Evolutionary conservation across 2,797 vertebrate genomes (phyloP).

Genomic region (Pygocentrus nattereri): DNA sequence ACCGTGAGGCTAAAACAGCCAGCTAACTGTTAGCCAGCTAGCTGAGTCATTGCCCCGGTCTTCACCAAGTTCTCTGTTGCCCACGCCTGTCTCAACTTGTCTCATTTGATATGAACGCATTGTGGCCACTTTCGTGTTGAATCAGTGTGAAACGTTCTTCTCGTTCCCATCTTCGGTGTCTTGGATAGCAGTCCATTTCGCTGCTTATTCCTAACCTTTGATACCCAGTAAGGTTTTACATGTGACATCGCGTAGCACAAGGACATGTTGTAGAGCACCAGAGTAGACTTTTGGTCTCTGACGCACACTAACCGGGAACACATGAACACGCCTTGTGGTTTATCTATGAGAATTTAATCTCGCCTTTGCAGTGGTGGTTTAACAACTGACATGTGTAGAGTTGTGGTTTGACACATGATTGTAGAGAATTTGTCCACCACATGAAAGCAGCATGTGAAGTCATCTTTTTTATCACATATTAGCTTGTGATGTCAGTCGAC

Average conservation of each 20-base stretch:
- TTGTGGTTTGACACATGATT: not conserved
- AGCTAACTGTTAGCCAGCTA: slow-evolving; percentile 1
- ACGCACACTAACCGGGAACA: not conserved
- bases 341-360: not conserved
- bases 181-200: not conserved
- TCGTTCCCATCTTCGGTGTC: not conserved
- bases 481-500: not conserved
- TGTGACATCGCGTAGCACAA: not conserved
- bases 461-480: not conserved
- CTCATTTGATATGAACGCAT: not conserved
- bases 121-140: not conserved
- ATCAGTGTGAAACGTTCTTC: not conserved
- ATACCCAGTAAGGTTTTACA: not conserved
- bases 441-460: too few species aligned
- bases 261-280: not conserved
- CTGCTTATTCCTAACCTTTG: slow-evolving; percentile 26
- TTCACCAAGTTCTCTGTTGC: not conserved
- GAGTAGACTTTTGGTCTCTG: slow-evolving; percentile 34
- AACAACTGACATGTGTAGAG: not conserved
- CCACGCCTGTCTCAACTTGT: not conserved
- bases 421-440: not conserved
- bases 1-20: slow-evolving; percentile 25
- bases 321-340: not conserved
- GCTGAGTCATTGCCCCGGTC: slow-evolving; percentile 38
- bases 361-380: not conserved